phyloP scores from a whole-genome alignment of 2,888 invertebrate genomes.

The Zaprionus lineosus region DNA sequence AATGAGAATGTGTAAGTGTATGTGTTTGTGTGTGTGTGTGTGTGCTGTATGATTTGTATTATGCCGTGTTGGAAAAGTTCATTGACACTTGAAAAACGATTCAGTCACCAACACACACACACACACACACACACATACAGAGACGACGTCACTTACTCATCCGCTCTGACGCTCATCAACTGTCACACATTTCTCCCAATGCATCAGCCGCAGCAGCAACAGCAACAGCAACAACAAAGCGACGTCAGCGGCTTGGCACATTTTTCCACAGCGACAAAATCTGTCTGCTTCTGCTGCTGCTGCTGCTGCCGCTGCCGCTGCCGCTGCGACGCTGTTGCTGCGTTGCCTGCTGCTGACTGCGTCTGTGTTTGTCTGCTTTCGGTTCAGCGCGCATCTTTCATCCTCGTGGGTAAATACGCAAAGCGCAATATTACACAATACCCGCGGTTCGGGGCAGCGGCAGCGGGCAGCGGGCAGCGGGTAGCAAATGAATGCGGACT shows the following conservation, averaged over 20 bases:
- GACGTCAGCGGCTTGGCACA: slow-evolving; percentile 68
- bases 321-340: slow-evolving; percentile 10
- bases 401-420: slow-evolving; percentile 77
- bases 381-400: slow-evolving; percentile 75
- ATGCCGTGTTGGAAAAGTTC: slow-evolving; percentile 81
- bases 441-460: slow-evolving; percentile 38
- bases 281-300: slow-evolving; percentile 2
- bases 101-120: slow-evolving; percentile 63
- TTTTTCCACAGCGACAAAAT: slow-evolving; percentile 44
- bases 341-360: slow-evolving; percentile 20
- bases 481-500: slow-evolving; percentile 37
- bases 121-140: slow-evolving; percentile 30
- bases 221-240: slow-evolving; percentile 41
- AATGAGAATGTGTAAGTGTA: slow-evolving; percentile 34
- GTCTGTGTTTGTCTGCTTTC: slow-evolving; percentile 65
- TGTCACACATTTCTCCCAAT: slow-evolving; percentile 80
- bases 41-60: slow-evolving; percentile 55
- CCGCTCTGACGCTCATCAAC: slow-evolving; percentile 76
- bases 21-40: slow-evolving; percentile 33
- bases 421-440: slow-evolving; percentile 73
- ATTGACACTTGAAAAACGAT: slow-evolving; percentile 82
- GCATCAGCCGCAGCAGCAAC: slow-evolving; percentile 34
- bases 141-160: slow-evolving; percentile 60
- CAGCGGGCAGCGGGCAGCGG: no score
- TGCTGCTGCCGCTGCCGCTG: slow-evolving; percentile 4